Percentiles rank a stretch among this genome's conserved stretches.
Evolutionary conservation across 2,113 vertebrate species (phyloP).

Genomic region (Argyrosomus japonicus): DNA sequence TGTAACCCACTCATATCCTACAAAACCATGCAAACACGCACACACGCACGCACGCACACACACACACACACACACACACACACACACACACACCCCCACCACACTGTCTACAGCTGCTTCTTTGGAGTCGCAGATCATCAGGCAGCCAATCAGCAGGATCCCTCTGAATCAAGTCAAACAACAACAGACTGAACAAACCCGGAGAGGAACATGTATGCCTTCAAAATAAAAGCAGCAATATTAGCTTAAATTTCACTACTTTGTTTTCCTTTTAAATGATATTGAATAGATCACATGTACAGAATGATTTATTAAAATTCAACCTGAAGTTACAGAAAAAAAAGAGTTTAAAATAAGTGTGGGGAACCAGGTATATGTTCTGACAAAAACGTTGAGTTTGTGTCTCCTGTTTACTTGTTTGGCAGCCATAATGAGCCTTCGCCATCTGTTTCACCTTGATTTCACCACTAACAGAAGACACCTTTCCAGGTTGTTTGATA

Average conservation of each 20-base stretch:
- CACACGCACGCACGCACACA: neutral
- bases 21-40: neutral
- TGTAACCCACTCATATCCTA: neutral
- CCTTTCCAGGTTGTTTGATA: neutral
- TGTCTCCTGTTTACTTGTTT: no score
- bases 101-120: conserved; percentile 59
- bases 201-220: neutral
- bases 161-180: conserved; percentile 38
- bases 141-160: conserved; percentile 57
- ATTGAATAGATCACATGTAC: neutral
- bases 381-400: neutral
- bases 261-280: neutral
- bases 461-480: neutral
- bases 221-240: conserved; percentile 62
- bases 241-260: no score
- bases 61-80: conserved; percentile 8
- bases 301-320: neutral
- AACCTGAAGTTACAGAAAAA: no score
- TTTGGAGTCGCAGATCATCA: conserved; percentile 29
- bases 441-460: neutral
- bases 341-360: no score
- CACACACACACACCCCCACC: conserved; percentile 34
- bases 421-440: neutral
- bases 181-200: neutral
- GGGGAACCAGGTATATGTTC: no score